Evolutionary conservation across 2,797 vertebrate species (phyloP).

Genomic region (Harpagifer antarcticus): DNA sequence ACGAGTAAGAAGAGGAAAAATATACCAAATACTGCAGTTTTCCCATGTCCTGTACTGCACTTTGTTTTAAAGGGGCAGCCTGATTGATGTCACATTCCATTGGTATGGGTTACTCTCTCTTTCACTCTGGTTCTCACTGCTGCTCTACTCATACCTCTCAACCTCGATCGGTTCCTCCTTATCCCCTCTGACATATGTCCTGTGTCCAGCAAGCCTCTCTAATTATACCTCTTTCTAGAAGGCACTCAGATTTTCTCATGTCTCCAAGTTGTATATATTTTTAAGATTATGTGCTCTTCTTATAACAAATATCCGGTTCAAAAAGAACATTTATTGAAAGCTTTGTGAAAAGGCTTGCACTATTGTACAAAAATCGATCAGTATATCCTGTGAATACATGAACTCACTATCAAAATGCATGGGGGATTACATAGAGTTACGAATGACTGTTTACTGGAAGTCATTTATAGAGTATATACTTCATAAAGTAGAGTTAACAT

Average conservation of each 20-base stretch:
- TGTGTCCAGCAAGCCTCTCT: slow-evolving; percentile 30
- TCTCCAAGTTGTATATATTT: slow-evolving; percentile 28
- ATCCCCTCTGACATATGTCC: slow-evolving; percentile 29
- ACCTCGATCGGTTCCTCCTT: slow-evolving; percentile 7
- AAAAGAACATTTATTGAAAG: slow-evolving; percentile 45
- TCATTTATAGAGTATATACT: background rate
- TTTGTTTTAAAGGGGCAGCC: background rate
- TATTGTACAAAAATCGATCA: slow-evolving; percentile 25
- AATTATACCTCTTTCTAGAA: slow-evolving; percentile 33
- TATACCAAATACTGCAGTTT: background rate
- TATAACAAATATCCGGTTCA: background rate
- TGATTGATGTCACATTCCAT: slow-evolving; percentile 13
- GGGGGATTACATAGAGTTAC: background rate
- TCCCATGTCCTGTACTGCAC: background rate
- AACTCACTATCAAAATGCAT: slow-evolving; percentile 4
- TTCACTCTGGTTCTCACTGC: background rate
- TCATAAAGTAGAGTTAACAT: background rate
- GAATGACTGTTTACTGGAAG: background rate
- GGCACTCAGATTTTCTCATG: slow-evolving; percentile 29
- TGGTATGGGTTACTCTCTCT: slow-evolving; percentile 12
- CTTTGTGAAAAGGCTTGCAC: slow-evolving; percentile 28
- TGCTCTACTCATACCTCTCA: slow-evolving; percentile 4
- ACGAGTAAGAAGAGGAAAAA: background rate
- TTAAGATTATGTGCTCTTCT: slow-evolving; percentile 27
- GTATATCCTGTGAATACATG: slow-evolving; percentile 13